Base-by-base conservation (phyloP, 1,140 invertebrate species). In the Varroa destructor region DNA sequence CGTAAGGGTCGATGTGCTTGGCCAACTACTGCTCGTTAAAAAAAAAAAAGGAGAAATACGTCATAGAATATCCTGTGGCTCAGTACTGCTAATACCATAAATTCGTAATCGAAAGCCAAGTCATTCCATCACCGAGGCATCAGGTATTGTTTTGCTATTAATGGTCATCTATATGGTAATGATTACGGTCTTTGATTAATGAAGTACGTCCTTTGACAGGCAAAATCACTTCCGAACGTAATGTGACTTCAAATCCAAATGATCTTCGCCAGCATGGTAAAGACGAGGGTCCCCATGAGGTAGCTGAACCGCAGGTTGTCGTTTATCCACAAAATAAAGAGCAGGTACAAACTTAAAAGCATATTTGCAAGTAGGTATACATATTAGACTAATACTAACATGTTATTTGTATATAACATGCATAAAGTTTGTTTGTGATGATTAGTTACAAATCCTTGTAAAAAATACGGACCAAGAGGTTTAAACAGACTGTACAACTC, bases 211-310 rank as follows among this genome's bases (percentile, higher is more conserved):
- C n/a, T 37, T 42, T 37, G 10, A 4, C 8, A 67, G 61, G 61
- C 12, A 67, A 37, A 67, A 77, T 81, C 73, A 77, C 83, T 64
- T 82, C 83, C 42, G 72, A 76, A 8, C 74, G 76, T 8, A 82
- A 82, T 75, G 78, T 84, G 8, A 81, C 79, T 0, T 79, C 78
- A 40, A 75, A 80, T n/a, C 75, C 77, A 64, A 77, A 80, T 42
- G 77, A 83, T 10, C 74, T 83, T 71, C 77, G 81, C 71, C 84
- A 84, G 72, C 83, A 84, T 79, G 79, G 81, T 1, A 79, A 79
- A 56, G 84, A 84, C 78, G 84, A 84, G 75, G 81, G 83, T 3
- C 80, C 81, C 72, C 79, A 81, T 72, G 61, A 70, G 73, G 55
- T 70, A 36, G 58, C 10, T 1, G 40, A 54, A 43, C 55, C 70